A percentile compares a stretch with the other conserved stretches of the same genome.
Conservation (phyloP, 2,797 vertebrate species). For the Micromesistius poutassou region DNA sequence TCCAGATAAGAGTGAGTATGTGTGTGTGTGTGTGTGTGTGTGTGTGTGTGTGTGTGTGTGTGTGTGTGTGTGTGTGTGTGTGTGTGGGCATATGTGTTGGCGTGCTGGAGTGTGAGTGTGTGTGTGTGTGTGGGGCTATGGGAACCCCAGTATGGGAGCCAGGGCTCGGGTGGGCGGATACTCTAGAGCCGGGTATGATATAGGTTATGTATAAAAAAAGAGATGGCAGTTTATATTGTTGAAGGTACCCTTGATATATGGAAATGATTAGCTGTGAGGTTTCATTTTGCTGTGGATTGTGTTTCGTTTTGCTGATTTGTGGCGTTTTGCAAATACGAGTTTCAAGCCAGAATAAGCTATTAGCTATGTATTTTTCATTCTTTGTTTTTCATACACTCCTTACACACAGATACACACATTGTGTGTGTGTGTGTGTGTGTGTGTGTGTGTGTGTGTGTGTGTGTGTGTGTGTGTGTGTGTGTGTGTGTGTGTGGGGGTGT, state of each 20-base stretch:
- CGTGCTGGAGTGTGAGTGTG: no score
- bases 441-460: no score
- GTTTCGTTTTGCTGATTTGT: not conserved
- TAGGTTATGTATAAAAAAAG: not conserved
- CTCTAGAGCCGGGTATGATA: not conserved
- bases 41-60: not conserved
- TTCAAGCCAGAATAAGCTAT: not conserved
- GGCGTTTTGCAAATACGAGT: not conserved
- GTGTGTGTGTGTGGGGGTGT: no score
- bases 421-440: no score
- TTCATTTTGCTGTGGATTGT: not conserved
- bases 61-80: not conserved
- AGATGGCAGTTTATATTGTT: not conserved
- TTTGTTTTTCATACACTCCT: slow-evolving; percentile 1
- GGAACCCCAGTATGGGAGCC: not conserved
- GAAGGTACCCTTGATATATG: not conserved
- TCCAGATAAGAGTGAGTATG: slow-evolving; percentile 33
- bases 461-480: no score
- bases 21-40: not conserved
- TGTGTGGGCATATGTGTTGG: no score
- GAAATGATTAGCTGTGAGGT: not conserved
- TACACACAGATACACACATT: slow-evolving; percentile 7
- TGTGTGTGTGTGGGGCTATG: slow-evolving; percentile 14
- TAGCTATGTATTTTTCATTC: not conserved
- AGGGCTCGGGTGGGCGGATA: no score